phyloP scores from a whole-genome alignment of 2,113 vertebrate species.

The Arothron firmamentum region DNA sequence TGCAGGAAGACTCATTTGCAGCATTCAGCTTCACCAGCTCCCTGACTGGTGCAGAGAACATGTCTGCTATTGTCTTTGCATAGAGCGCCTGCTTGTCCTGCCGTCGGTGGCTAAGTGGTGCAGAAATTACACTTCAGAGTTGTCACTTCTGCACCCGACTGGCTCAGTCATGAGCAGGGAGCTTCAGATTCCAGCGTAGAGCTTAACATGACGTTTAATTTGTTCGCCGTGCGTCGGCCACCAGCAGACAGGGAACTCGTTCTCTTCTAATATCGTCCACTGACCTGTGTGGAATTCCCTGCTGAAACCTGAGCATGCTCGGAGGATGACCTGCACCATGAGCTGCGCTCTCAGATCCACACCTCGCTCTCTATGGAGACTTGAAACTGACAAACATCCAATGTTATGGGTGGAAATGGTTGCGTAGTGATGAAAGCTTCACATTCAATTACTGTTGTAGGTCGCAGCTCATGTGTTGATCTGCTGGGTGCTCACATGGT shows the following conservation, averaged over 20 bases:
- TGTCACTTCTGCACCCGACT: too few relatives aligned
- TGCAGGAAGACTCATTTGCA: too few relatives aligned
- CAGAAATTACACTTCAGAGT: too few relatives aligned
- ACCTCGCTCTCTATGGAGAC: not conserved
- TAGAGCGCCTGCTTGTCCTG: not conserved
- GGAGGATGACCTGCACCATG: not conserved
- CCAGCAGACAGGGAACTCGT: constrained; percentile 19
- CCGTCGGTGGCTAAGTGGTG: too few relatives aligned
- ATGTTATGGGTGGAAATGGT: too few relatives aligned
- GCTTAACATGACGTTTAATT: not conserved
- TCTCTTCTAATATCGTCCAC: constrained; percentile 51
- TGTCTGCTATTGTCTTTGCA: not conserved
- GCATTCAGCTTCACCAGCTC: too few relatives aligned
- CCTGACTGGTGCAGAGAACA: not conserved
- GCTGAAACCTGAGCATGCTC: constrained; percentile 35
- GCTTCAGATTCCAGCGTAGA: not conserved
- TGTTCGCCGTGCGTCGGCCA: not conserved
- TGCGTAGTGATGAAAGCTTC: too few relatives aligned
- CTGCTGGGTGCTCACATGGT: too few relatives aligned
- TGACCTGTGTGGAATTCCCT: constrained; percentile 63
- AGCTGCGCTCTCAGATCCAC: constrained; percentile 17
- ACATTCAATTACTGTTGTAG: too few relatives aligned
- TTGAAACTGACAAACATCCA: too few relatives aligned
- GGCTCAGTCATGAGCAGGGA: too few relatives aligned
- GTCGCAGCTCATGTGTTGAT: too few relatives aligned